Evolutionary conservation across 2,888 invertebrate species (phyloP), one percentile per base, ranked within the genome.

Genomic region (Adelphocoris suturalis): DNA sequence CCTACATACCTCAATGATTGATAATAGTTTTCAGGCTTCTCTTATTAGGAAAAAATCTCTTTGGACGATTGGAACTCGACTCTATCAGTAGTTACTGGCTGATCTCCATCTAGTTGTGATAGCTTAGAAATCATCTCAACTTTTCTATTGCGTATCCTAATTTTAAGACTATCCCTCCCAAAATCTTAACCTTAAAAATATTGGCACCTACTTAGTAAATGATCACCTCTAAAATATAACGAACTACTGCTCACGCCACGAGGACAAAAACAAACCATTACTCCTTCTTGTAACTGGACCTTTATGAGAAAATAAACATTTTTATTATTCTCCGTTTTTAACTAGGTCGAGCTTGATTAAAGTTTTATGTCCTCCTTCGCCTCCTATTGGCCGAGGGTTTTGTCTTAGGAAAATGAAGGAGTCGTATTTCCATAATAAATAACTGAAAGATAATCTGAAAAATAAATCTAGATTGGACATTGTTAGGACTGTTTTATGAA

Each of bases 401-500:
- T 61, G 19, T 61, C 61, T 61, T 61, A 61, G 61, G 61, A 61
- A 61, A 61, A 61, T 61, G 61, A 61, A 61, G 61, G 61, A 2
- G 61, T 61, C 61, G 61, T 14, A 61, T 61, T 61, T 61, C 61
- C 61, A 61, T 61, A 61, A 61, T 61, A 61, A 61, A 61, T 61
- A 61, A 61, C n/a, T 61, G 61, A 61, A 61, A 61, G 61, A 61
- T 61, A 61, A 61, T 61, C 61, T 61, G 61, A 61, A 61, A 61
- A 61, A 61, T 61, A 61, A 61, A 61, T 61, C 61, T 19, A 61
- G 61, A 61, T 61, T 61, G 61, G 61, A 61, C 61, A 61, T 61
- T 61, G 61, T 61, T 61, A 61, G 61, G 61, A 61, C 9, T n/a
- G 19, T 61, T 19, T 19, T 61, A 61, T 61, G 61, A 61, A 61